Base-by-base conservation (phyloP, 1,140 invertebrate species). In the Euglossa dilemma region DNA sequence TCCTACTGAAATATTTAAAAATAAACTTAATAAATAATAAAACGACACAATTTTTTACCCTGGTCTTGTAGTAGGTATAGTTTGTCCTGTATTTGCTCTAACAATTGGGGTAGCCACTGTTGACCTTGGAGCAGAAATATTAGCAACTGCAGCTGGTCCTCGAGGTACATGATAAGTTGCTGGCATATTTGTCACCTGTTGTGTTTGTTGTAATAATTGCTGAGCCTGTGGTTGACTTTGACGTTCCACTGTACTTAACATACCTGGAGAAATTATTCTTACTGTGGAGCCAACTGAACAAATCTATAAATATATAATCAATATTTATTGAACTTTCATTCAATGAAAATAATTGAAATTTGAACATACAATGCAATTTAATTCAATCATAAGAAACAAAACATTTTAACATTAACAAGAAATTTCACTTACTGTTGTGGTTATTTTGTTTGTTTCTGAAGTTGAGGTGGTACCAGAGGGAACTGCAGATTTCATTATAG, bases 51-150 rank as follows among this genome's bases (percentile, higher is more conserved):
- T 63, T 54, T 57, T 74, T 28, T 84, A 88, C 83, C 87, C 75
- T 57, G 88, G n/a, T 83, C 89, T 90, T 63, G 88, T 90, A 47
- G 73, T 84, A 63, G 84, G 79, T 52, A 89, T 72, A 54, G 87
- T 52, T 73, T 91, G 88, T 59, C 87, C 87, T 50, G 90, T 80
- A 76, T 90, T 90, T 16, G 90, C 90, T 77, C 93, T 89, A 63
- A 94, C 87, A 63, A 94, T 94, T n/a, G 94, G 93, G 76, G 94
- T 95, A 43, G 94, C 94, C 70, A 95, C 91, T 23, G 93, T 91
- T 14, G 93, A 93, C 84, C 94, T 91, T 20, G 94, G 92, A 25
- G 92, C 93, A 72, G 94, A 90, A 79, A 95, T 95, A 87, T 95
- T 94, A 43, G 94, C 94, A 59, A 95, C 94, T 50, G 94, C 92